phyloP scores from a whole-genome alignment of 2,113 vertebrate species.

The Scolopax mira region DNA sequence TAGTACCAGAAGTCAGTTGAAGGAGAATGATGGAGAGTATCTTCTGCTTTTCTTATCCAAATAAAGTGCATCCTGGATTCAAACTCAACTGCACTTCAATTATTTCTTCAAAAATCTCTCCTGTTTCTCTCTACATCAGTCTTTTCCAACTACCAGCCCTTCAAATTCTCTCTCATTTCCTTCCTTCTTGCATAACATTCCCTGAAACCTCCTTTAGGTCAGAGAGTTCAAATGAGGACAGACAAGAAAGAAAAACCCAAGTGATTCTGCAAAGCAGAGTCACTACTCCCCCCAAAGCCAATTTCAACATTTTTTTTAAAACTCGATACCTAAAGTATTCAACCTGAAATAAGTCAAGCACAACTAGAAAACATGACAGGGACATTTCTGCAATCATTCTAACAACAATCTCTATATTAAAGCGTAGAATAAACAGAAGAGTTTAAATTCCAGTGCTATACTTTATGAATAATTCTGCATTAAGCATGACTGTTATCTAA shows the following conservation, averaged over 20 bases:
- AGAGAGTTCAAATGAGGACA: neutral
- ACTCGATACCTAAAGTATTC: neutral
- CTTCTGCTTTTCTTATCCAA: neutral
- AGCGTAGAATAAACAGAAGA: neutral
- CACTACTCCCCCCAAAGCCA: neutral
- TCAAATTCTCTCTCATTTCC: neutral
- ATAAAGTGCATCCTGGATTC: neutral
- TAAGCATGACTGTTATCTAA: neutral
- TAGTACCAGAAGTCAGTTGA: neutral
- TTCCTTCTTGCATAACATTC: neutral
- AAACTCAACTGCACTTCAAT: neutral
- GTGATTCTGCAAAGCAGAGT: neutral
- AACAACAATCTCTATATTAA: neutral
- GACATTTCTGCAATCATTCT: neutral
- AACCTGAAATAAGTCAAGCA: neutral
- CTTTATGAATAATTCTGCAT: neutral
- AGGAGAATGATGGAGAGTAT: neutral
- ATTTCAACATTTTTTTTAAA: neutral
- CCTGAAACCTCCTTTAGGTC: neutral
- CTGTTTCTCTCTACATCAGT: neutral
- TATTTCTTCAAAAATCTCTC: neutral
- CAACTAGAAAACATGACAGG: neutral
- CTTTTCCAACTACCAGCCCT: neutral
- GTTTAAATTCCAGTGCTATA: neutral
- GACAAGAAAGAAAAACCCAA: neutral